Percentiles rank a stretch among this genome's conserved stretches.
phyloP scores from a whole-genome alignment of 2,797 vertebrate genomes.

The Bryconaethiops microstoma region DNA sequence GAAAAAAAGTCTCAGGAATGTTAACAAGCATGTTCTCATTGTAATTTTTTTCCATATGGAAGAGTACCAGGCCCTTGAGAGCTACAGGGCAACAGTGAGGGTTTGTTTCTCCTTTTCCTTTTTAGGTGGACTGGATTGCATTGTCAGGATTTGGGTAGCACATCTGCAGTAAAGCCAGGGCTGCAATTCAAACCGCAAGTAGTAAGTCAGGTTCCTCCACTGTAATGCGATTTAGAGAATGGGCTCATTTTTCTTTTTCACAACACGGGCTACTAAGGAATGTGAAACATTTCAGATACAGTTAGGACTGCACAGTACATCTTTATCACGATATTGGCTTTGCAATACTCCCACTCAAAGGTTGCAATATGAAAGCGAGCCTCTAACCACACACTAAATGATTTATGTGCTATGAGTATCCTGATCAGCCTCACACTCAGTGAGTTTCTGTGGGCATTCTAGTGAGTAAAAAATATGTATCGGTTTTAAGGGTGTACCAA shows the following conservation, averaged over 20 bases:
- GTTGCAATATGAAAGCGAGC: neutral
- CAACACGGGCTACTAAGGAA: neutral
- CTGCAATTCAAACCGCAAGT: neutral
- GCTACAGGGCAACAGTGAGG: neutral
- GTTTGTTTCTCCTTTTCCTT: neutral
- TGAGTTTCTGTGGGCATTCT: neutral
- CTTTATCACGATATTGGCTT: neutral
- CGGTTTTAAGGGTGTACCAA: neutral
- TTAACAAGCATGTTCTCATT: slow-evolving; percentile 65
- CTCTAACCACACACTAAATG: neutral
- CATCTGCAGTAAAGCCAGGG: neutral
- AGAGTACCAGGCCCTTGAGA: neutral
- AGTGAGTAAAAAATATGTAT: too few relatives aligned
- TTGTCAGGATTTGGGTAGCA: neutral
- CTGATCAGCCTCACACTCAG: neutral
- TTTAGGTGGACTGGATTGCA: neutral
- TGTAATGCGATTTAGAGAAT: neutral
- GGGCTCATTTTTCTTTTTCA: neutral
- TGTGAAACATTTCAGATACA: neutral
- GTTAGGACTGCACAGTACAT: neutral
- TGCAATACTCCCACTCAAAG: neutral
- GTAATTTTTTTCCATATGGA: slow-evolving; percentile 29
- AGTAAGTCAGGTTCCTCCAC: neutral
- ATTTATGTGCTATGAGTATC: neutral
- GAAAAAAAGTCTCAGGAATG: slow-evolving; percentile 69